phyloP scores from a whole-genome alignment of 2,797 vertebrate species.

The Chaetophractus vellerosus region DNA sequence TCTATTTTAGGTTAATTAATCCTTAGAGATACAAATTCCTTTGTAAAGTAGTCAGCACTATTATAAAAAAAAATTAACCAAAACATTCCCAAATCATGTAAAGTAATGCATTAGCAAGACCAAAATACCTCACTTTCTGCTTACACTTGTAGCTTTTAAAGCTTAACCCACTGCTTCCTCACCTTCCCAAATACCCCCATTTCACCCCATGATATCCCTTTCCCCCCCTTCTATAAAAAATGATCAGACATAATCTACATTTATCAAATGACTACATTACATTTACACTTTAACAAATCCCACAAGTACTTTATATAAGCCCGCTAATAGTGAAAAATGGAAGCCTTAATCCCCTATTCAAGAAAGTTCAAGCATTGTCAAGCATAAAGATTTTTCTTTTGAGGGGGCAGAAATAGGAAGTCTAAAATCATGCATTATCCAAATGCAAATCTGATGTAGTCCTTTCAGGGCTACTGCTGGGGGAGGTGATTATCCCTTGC shows the following conservation, averaged over 20 bases:
- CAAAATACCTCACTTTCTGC: slow-evolving; percentile 42
- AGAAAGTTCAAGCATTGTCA: not conserved
- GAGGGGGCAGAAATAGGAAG: not conserved
- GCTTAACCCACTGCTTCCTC: not conserved
- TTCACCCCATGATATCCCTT: not conserved
- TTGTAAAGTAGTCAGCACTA: slow-evolving; percentile 67
- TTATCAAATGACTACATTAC: slow-evolving; percentile 36
- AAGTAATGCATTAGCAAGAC: slow-evolving; percentile 57
- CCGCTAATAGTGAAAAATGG: not conserved
- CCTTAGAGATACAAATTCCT: slow-evolving; percentile 65
- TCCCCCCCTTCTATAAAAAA: not conserved
- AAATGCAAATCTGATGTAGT: not conserved
- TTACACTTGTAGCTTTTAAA: slow-evolving; percentile 57
- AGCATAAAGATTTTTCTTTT: not conserved
- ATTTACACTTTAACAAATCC: slow-evolving; percentile 23
- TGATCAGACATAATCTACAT: slow-evolving; percentile 19
- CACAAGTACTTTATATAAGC: slow-evolving; percentile 13
- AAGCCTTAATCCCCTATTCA: not conserved
- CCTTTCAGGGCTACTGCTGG: not conserved
- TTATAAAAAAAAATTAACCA: slow-evolving; percentile 65
- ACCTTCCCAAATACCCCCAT: not conserved
- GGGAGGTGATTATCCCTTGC: not conserved
- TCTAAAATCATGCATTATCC: slow-evolving; percentile 12
- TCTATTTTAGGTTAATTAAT: slow-evolving; percentile 75
- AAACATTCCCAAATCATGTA: slow-evolving; percentile 72